Evolutionary conservation across 2,888 invertebrate species (phyloP).

Genomic region (Ptychoptera albimana): DNA sequence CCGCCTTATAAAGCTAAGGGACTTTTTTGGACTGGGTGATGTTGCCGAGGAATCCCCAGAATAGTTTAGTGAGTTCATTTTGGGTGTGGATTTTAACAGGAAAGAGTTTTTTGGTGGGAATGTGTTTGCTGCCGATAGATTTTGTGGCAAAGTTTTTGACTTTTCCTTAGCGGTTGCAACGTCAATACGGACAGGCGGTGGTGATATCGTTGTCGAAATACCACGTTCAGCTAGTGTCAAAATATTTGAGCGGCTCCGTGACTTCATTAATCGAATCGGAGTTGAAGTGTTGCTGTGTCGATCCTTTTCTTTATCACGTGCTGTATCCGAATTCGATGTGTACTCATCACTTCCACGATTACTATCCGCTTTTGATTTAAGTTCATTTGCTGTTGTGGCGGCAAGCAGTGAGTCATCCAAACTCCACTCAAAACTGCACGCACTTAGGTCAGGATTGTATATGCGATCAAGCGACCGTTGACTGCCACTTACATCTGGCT

Average conservation of each 20-base stretch:
- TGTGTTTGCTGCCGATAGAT: conserved; percentile 31
- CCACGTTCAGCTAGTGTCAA: conserved; percentile 34
- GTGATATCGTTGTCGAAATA: conserved; percentile 19
- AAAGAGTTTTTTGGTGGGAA: conserved; percentile 31
- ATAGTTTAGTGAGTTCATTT: conserved; percentile 14
- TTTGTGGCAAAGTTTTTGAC: conserved; percentile 45
- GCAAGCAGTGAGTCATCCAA: conserved; percentile 16
- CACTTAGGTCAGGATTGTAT: conserved; percentile 10
- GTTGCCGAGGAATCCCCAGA: conserved; percentile 13
- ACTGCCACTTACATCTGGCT: neutral
- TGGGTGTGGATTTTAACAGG: conserved; percentile 26
- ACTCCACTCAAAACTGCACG: conserved; percentile 30
- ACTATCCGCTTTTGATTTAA: conserved; percentile 9
- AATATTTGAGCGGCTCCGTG: conserved; percentile 32
- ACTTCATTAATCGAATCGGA: conserved; percentile 31
- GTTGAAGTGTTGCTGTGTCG: conserved; percentile 25
- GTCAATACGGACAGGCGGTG: conserved; percentile 34
- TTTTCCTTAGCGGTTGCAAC: conserved; percentile 35
- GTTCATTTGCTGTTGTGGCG: conserved; percentile 9
- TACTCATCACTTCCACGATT: conserved; percentile 15
- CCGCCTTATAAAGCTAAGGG: conserved; percentile 48
- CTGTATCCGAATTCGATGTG: neutral
- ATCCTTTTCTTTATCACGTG: conserved; percentile 1
- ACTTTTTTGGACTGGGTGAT: conserved; percentile 31
- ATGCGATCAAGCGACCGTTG: conserved; percentile 5